A percentile compares a stretch with the other conserved stretches of the same genome.
phyloP scores from a whole-genome alignment of 2,797 vertebrate species.

The Enteromius viviparus region DNA sequence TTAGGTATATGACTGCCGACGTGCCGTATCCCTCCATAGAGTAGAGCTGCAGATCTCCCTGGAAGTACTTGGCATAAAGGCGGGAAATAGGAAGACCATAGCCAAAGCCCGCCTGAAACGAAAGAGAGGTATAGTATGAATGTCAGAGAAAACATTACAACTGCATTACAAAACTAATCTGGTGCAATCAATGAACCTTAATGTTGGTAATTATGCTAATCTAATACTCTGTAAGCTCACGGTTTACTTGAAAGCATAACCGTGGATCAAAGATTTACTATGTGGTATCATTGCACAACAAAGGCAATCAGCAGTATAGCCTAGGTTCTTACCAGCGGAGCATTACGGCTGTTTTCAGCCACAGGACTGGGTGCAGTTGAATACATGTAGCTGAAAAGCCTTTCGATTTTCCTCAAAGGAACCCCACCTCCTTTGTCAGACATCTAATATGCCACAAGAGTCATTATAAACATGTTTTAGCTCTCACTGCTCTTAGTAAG shows the following conservation, averaged over 20 bases:
- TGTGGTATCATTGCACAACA: neutral
- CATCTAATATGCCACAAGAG: conserved; percentile 77
- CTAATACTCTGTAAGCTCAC: conserved; percentile 45
- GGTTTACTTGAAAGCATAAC: conserved; percentile 4
- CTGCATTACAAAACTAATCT: neutral
- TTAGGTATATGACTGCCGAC: conserved; percentile 94
- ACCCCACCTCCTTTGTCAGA: conserved; percentile 95
- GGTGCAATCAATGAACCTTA: conserved; percentile 37
- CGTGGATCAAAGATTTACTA: conserved; percentile 5
- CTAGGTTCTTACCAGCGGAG: conserved; percentile 86
- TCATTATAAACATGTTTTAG: neutral
- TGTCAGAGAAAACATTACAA: neutral
- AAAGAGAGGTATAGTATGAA: neutral
- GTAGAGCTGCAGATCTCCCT: conserved; percentile 95
- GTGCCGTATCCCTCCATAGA: conserved; percentile 97
- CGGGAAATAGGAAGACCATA: conserved; percentile 98
- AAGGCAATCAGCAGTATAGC: neutral
- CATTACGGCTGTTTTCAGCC: conserved; percentile 83
- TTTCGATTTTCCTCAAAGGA: conserved; percentile 91
- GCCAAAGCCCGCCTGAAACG: conserved; percentile 91
- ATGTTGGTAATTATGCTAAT: conserved; percentile 55
- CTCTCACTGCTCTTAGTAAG: neutral
- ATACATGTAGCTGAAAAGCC: conserved; percentile 96
- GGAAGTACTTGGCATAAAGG: conserved; percentile 97
- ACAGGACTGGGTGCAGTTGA: conserved; percentile 93